A percentile compares a stretch with the other conserved stretches of the same genome.
Conservation (phyloP, 2,113 vertebrate species). For the Halichoeres trimaculatus region DNA sequence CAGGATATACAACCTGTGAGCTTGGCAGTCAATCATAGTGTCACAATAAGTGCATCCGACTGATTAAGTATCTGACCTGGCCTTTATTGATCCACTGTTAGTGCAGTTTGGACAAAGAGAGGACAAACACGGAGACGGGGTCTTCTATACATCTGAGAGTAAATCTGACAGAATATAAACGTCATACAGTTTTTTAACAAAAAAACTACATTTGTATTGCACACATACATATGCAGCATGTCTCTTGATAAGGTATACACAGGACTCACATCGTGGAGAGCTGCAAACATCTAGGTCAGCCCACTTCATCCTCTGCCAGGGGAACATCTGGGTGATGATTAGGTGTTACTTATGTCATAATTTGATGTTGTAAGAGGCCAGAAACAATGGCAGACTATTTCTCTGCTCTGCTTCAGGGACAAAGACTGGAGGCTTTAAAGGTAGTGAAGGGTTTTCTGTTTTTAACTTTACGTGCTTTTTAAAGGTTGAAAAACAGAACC, state of each 20-base stretch:
- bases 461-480: neutral
- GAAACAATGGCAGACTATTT: constrained; percentile 9
- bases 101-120: neutral
- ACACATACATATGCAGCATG: neutral
- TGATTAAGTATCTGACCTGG: constrained; percentile 20
- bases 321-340: constrained; percentile 9
- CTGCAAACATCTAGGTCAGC: neutral
- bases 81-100: constrained; percentile 3
- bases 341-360: constrained; percentile 14
- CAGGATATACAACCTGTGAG: constrained; percentile 15
- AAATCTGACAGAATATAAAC: neutral
- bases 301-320: constrained; percentile 1
- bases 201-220: neutral
- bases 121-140: neutral
- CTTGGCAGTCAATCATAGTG: constrained; percentile 4
- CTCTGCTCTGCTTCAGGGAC: neutral
- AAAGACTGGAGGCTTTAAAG: neutral
- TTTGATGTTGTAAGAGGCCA: neutral
- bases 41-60: constrained; percentile 10
- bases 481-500: neutral
- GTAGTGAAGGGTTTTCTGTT: neutral
- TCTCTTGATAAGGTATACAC: neutral
- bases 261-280: neutral
- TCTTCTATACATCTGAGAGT: neutral
- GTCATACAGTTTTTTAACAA: neutral